Base-by-base conservation (phyloP, 2,888 invertebrate genomes). In the Heteropelma amictum region DNA sequence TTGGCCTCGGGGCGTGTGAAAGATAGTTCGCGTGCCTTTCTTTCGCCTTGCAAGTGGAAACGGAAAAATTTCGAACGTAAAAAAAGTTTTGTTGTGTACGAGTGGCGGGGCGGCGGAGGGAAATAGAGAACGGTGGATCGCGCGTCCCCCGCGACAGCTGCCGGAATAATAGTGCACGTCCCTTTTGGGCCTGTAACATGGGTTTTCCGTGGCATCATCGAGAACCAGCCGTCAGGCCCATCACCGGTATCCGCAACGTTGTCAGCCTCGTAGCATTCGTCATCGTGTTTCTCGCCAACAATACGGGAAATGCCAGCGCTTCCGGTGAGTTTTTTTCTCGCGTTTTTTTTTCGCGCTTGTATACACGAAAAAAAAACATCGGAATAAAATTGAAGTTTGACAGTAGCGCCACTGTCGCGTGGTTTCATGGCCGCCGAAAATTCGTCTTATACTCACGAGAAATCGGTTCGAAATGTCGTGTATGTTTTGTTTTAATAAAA, bases 231-330 rank as follows among this genome's bases (percentile, higher is more conserved):
- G 56, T 42, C 72, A 68, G 76, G 75, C 72, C 78, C 35, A 35
- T 35, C 64, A 76, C 81, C 60, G 68, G 70, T 74, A 71, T 70
- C 56, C 53, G 65, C 35, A 73, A 40, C 54, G 70, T 78, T 76
- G 71, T 75, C 65, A 80, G 78, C 45, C 64, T 79, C 19, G 61
- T 80, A 60, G 53, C 77, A 14, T 75, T 84, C 78, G 78, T 82
- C 81, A 78, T 82, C 80, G 72, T 79, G 28, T 79, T 70, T 54
- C 61, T 84, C 74, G 76, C 77, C 49, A 79, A 80, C 76, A 80
- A 82, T 75, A 77, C 76, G 69, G 76, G 77, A 47, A 78, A 83
- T 79, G 84, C 82, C 65, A 80, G 77, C 81, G 83, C 83, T 72
- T 80, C 78, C 70, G 84, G 84, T 84, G 64, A 83, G 84, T 81